Percentiles rank a stretch among this genome's conserved stretches.
phyloP scores from a whole-genome alignment of 2,888 invertebrate genomes.

The Philonicus albiceps region DNA sequence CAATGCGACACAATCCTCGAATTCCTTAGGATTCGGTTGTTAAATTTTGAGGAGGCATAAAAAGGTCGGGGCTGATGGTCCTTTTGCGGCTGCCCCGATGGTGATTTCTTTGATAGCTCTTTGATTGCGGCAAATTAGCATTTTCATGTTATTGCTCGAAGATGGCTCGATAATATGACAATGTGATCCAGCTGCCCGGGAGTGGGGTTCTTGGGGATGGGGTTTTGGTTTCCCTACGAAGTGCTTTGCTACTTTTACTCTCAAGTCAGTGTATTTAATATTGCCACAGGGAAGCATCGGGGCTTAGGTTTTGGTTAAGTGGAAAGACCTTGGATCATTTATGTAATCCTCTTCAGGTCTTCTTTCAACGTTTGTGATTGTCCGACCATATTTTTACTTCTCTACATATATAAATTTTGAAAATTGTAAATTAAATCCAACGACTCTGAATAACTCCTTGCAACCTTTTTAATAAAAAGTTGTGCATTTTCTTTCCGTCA shows the following conservation, averaged over 20 bases:
- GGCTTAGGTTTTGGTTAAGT: not conserved
- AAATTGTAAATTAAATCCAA: no score
- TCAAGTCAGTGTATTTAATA: not conserved
- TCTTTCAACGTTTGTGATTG: not conserved
- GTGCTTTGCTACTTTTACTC: not conserved
- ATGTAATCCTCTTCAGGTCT: not conserved
- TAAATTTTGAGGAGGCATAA: slow-evolving; percentile 34
- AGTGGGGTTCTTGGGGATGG: not conserved
- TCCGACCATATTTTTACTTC: no score
- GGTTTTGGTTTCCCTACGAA: not conserved
- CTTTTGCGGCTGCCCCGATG: slow-evolving; percentile 13
- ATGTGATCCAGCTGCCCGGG: not conserved
- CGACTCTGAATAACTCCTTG: no score
- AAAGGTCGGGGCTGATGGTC: slow-evolving; percentile 30
- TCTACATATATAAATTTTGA: not conserved
- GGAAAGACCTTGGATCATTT: not conserved
- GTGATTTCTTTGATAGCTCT: slow-evolving; percentile 34
- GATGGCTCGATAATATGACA: not conserved
- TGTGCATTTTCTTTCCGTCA: no score
- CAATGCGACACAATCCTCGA: slow-evolving; percentile 13
- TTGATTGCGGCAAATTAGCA: slow-evolving; percentile 42
- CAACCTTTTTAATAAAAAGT: no score
- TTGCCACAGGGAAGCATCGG: not conserved
- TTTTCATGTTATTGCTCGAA: slow-evolving; percentile 29
- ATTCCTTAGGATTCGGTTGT: slow-evolving; percentile 21